These are phyloP conservation scores for Apostichopus californicus DNA, from an alignment of 35 echinoderm and acorn worm species.

Conservation along the genomic window DNA sequence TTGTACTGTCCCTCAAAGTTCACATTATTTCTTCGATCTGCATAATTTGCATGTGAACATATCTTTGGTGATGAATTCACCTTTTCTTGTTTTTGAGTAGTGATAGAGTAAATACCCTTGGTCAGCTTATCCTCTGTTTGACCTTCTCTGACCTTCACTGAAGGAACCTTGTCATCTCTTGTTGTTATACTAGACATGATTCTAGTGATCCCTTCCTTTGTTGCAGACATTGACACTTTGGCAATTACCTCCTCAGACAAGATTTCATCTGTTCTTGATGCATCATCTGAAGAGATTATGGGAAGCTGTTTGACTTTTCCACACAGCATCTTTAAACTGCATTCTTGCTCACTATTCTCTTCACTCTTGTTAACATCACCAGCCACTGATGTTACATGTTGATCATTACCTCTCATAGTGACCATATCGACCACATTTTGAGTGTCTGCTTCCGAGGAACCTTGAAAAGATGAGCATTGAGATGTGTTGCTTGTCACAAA, in stretches of 20 bases:
- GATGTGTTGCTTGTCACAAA: neutral
- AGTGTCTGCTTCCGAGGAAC: neutral
- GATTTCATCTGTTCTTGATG: slow-evolving; percentile 1
- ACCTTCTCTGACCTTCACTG: no score
- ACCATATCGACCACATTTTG: neutral
- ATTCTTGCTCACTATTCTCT: neutral
- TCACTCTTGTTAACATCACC: neutral
- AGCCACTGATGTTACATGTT: neutral
- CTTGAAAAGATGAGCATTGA: neutral
- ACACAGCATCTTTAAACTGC: no score
- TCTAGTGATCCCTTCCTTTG: neutral
- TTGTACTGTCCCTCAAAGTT: no score
- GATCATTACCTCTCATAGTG: neutral
- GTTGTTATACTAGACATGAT: no score
- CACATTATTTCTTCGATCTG: no score
- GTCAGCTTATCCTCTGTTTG: no score
- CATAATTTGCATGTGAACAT: no score
- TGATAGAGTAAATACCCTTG: no score
- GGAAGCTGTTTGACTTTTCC: neutral
- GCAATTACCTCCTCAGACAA: neutral
- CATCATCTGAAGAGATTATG: neutral
- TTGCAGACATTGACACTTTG: neutral
- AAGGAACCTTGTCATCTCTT: no score
- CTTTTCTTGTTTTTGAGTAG: no score
- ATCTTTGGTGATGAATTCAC: no score